Base-by-base conservation (phyloP, 1,140 invertebrate genomes). In the Dinothrombium tinctorium region DNA sequence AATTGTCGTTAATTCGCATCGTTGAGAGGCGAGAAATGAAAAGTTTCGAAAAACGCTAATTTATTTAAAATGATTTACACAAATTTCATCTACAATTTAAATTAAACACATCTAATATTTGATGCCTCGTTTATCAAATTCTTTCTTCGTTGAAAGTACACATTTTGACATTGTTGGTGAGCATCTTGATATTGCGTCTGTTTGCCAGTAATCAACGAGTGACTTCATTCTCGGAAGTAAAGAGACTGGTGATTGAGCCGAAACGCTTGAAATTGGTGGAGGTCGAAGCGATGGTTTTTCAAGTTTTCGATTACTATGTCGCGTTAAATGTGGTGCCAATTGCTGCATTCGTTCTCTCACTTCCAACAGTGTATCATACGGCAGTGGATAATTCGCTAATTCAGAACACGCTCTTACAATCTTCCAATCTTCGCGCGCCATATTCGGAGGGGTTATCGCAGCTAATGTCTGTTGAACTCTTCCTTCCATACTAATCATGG, bases 131-230 rank as follows among this genome's bases (percentile, higher is more conserved):
- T 46, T 46, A 3, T 23, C 37, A 6, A 26, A 12, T 20, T 46
- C 45, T 37, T 84, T 84, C 31, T 69, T 59, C 7, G 76, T 79
- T 28, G 89, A 84, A 53, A 82, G 73, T 33, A 95, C 74, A 63
- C 92, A 98, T 61, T 95, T 92, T 20, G 90, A 84, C 94, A 99
- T 99, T 23, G 89, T 96, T 42, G 76, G 73, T 12, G 90, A 96
- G n/a, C 90, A 82, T 55, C 90, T 66, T 42, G 80, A 84, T 51
- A 99, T 86, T 5, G 75, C 63, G 59, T 99, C 82, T 8, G 94
- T 98, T 86, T 98, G 95, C 60, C 82, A 99, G 63, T 82, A 99
- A 58, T 99, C 87, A 59, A 81, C 74, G 25, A 99, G 62, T 35
- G 70, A 63, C 55, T 75, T 76, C 41, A 79, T 66, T 49, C 75